These are phyloP conservation scores for Pocillopora verrucosa DNA, from an alignment of 64 coral and sea anemone genomes.

Conservation along the genomic window DNA sequence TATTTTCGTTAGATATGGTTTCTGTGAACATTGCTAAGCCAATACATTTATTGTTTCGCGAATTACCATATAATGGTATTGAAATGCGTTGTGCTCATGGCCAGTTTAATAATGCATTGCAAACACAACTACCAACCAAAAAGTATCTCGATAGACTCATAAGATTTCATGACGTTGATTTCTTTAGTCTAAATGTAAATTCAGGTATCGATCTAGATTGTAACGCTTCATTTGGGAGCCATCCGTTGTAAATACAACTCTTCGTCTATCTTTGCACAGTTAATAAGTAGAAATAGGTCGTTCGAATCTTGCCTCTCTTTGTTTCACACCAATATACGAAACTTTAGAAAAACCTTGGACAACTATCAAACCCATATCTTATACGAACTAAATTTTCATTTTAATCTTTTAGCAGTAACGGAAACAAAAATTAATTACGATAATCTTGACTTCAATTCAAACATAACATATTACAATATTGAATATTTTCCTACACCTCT, in stretches of 20 bases:
- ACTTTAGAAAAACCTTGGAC: neutral
- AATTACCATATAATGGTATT: too few relatives aligned
- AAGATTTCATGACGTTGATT: conserved; percentile 23
- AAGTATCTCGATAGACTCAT: neutral
- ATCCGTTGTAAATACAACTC: conserved; percentile 23
- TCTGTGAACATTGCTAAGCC: too few relatives aligned
- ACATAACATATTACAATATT: conserved; percentile 47
- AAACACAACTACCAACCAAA: too few relatives aligned
- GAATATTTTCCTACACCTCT: conserved; percentile 21
- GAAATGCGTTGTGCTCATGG: too few relatives aligned
- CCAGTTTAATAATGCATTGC: too few relatives aligned
- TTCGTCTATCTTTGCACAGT: conserved; percentile 19
- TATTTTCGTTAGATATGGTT: too few relatives aligned
- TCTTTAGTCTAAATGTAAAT: conserved; percentile 31
- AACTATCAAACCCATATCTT: conserved; percentile 36
- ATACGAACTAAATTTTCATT: conserved; percentile 42
- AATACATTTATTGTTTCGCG: too few relatives aligned
- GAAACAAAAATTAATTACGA: conserved; percentile 51
- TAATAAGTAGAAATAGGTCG: conserved; percentile 2
- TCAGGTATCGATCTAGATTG: conserved; percentile 26
- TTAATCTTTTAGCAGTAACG: conserved; percentile 22
- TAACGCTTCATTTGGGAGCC: conserved; percentile 6
- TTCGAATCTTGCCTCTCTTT: conserved; percentile 5
- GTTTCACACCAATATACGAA: conserved; percentile 19
- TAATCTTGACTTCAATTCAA: conserved; percentile 37